These are phyloP conservation scores for Azemiops feae DNA, from an alignment of 2,113 vertebrate genomes.

Conservation along the genomic window DNA sequence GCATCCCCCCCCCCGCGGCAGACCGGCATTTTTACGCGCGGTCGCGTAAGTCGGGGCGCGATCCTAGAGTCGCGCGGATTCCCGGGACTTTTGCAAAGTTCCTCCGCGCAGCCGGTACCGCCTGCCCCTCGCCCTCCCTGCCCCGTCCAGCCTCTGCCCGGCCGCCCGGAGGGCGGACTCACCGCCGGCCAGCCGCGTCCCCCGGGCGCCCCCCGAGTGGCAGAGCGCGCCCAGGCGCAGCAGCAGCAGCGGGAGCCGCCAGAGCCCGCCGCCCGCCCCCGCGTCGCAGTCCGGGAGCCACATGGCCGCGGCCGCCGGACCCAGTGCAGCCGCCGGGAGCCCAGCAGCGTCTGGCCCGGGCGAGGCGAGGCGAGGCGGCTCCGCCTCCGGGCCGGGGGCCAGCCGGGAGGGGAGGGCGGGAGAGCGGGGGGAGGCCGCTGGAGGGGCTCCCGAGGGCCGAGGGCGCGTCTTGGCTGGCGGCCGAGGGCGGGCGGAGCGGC, in stretches of 20 bases:
- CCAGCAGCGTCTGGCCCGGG: neutral
- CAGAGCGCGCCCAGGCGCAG: neutral
- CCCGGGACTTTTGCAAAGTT: neutral
- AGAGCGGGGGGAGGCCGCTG: neutral
- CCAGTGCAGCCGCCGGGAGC: neutral
- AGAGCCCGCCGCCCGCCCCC: neutral
- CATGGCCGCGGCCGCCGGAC: neutral
- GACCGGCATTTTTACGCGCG: neutral
- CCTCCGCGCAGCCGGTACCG: neutral
- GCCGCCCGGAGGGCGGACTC: neutral
- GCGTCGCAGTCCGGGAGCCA: neutral
- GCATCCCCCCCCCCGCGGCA: neutral
- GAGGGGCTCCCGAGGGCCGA: neutral
- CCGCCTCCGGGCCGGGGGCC: constrained; percentile 8
- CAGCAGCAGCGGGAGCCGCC: neutral
- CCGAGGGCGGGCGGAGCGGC: neutral
- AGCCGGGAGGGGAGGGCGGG: neutral
- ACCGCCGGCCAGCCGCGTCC: neutral
- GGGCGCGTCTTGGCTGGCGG: too few relatives aligned
- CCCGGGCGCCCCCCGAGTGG: neutral
- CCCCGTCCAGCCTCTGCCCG: neutral
- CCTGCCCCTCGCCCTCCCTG: neutral
- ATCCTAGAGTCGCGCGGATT: neutral
- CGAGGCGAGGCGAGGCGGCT: neutral
- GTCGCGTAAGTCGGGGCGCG: neutral